Evolutionary conservation across 2,888 invertebrate species (phyloP), one percentile per base, ranked within the genome.

Genomic region (Hypena proboscidalis): DNA sequence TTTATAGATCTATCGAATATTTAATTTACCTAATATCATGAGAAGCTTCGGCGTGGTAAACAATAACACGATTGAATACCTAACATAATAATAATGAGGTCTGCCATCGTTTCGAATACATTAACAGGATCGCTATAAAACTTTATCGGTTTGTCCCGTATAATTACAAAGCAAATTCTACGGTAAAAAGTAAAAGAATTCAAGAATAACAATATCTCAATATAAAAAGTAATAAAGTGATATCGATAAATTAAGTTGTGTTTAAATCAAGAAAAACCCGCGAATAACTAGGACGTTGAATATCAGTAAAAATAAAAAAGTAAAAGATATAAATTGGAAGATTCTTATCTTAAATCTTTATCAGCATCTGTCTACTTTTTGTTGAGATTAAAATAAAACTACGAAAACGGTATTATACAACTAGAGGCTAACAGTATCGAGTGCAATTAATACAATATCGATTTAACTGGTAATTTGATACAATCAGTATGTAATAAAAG

Each of bases 361-460:
- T 59, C 27, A 38, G 26, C 19, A 35, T 27, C 6, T 10, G 21
- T 15, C 10, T 6, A 22, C 10, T 26, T 23, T 27, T 21, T 36
- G 42, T 33, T 34, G 11, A 7, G 6, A 32, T 10, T 29, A 21
- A n/a, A 29, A 20, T 21, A 13, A 59, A 43, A 43, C 33, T 43
- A 38, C 50, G 56, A 40, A 43, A 44, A 50, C 14, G 19, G 19
- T 8, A 37, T 57, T 43, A 46, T 40, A 30, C 35, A 58, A 61
- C 34, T 17, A 35, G 29, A 25, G 30, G 55, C 48, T 47, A 54
- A 58, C 59, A 58, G 5, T 23, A 63, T 63, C 65, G 67, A 71
- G 68, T 67, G 43, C 66, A 61, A 67, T 58, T 66, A 71, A 68
- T 67, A 42, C 66, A 61, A 67, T 58, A 66, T 71, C 69, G 71